Percentiles rank a stretch among this genome's conserved stretches.
These are phyloP conservation scores for Sorex araneus DNA, from an alignment of 2,113 vertebrate genomes.

Conservation along the genomic window DNA sequence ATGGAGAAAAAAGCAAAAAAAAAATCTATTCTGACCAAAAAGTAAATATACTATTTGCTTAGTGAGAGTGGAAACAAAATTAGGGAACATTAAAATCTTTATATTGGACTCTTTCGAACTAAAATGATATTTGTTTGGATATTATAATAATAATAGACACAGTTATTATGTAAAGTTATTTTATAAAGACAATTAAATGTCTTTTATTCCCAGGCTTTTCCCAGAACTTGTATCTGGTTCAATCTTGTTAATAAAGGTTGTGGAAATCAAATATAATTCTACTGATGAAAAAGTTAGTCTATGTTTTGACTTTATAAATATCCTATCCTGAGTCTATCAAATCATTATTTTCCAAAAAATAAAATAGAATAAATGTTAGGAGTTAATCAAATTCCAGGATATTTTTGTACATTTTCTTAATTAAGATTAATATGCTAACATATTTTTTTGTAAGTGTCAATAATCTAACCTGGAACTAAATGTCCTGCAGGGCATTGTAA, in stretches of 20 bases:
- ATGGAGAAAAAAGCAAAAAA: not conserved
- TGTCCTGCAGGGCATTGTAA: no score
- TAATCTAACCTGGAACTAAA: no score
- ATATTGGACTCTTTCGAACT: not conserved
- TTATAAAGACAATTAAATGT: no score
- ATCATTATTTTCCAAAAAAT: not conserved
- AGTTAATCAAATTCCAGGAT: no score
- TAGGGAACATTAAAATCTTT: not conserved
- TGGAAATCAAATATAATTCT: not conserved
- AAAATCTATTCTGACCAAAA: not conserved
- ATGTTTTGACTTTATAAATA: not conserved
- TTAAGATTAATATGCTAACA: no score
- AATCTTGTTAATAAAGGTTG: not conserved
- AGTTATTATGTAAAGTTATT: no score
- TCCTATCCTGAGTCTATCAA: not conserved
- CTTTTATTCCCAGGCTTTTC: not conserved
- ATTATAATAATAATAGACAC: constrained; percentile 26
- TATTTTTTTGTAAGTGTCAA: no score
- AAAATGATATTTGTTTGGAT: not conserved
- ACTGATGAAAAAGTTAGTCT: not conserved
- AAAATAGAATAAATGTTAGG: no score
- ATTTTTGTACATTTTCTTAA: no score
- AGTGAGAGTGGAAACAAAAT: not conserved
- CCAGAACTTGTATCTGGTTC: not conserved
- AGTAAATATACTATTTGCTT: not conserved